A percentile compares a stretch with the other conserved stretches of the same genome.
Evolutionary conservation across 2,888 invertebrate species (phyloP).

Genomic region (Caenorhabditis becei): DNA sequence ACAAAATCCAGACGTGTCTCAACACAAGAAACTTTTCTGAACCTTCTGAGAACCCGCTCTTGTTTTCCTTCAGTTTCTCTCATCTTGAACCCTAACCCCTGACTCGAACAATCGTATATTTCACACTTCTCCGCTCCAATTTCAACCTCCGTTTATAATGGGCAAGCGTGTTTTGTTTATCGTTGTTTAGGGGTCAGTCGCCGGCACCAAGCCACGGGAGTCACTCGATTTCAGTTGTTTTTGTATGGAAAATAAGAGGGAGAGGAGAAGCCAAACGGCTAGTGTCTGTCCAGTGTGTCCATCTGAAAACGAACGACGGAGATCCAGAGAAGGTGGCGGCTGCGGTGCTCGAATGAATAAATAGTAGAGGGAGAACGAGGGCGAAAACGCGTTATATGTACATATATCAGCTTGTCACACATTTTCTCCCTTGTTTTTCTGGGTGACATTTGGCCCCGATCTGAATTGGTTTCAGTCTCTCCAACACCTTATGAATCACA

Average conservation of each 20-base stretch:
- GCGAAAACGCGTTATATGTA: constrained; percentile 8
- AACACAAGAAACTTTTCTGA: too few relatives aligned
- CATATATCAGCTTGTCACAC: constrained; percentile 14
- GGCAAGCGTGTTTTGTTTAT: constrained; percentile 18
- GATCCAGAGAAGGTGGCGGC: constrained; percentile 16
- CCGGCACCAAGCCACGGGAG: neutral
- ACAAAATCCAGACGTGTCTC: too few relatives aligned
- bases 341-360: constrained; percentile 7
- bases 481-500: neutral
- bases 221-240: constrained; percentile 12
- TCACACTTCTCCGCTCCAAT: neutral
- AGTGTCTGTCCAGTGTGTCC: constrained; percentile 15
- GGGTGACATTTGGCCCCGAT: constrained; percentile 2
- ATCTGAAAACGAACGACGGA: constrained; percentile 10
- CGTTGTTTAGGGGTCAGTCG: constrained; percentile 3
- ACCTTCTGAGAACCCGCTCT: too few relatives aligned
- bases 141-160: constrained; percentile 1
- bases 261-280: neutral
- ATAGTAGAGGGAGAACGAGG: neutral
- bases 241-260: neutral
- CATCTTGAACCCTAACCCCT: neutral
- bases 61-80: too few relatives aligned
- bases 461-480: too few relatives aligned
- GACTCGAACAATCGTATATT: neutral
- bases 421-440: neutral